Base-by-base conservation (phyloP, 2,888 invertebrate species). In the Dicyrtoma fusca region DNA sequence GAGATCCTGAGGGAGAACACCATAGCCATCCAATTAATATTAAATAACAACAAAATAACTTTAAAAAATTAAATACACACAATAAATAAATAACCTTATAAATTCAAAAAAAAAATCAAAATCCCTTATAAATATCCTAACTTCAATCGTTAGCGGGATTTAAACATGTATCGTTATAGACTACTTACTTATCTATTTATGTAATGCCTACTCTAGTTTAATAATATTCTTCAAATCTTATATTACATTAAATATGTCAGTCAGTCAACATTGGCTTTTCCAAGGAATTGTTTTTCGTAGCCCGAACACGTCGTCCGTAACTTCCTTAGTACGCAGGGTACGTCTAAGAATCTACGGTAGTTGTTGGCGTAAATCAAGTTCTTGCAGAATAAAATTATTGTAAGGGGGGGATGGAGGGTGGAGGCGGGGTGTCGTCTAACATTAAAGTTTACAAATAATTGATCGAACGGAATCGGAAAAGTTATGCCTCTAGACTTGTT, bases 201-300 rank as follows among this genome's bases (percentile, higher is more conserved):
- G n/a, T 61, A 34, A 34, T 61, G 34, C 3, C 34, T 34, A 34
- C 34, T 42, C 34, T 19, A n/a, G n/a, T 44, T 19, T n/a, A 66
- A 55, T 47, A 42, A 42, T 64, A 64, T 17, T 14, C 34, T 64
- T 64, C 44, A 42, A 57, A 34, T 5, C 34, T 34, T 34, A 34
- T 34, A 34, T 34, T 34, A 34, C 34, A 34, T 34, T 34, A 34
- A 34, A 34, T 34, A 34, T 34, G 71, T 71, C 71, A 71, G 71
- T 71, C 71, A 71, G 71, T 71, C 71, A 71, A 55, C 57, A 65
- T 65, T 65, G 71, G 71, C 71, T 71, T 55, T 71, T 63, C 26
- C n/a, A 14, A 26, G 25, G 42, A 44, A 44, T 42, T 61, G 42
- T 61, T 61, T 61, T 61, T 14, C 34, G 34, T 34, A 34, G 34